These are phyloP conservation scores for Okapia johnstoni DNA, from an alignment of 2,113 vertebrate species.

Conservation along the genomic window DNA sequence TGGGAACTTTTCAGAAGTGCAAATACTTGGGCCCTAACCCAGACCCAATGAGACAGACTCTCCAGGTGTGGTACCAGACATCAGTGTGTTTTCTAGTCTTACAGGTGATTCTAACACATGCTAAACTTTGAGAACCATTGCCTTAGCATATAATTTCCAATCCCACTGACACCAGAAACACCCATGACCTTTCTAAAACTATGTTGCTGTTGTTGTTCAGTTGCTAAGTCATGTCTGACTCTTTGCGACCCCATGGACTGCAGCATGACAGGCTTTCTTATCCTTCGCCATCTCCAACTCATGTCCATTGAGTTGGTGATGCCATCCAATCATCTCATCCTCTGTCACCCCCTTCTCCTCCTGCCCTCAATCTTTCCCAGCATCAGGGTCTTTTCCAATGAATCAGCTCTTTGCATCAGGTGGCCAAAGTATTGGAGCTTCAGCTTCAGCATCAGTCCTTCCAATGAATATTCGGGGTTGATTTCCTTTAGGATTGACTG, in stretches of 20 bases:
- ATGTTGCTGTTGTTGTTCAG: background rate
- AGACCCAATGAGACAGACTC: background rate
- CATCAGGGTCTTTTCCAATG: background rate
- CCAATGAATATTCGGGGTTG: background rate
- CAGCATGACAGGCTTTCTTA: background rate
- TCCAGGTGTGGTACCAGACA: background rate
- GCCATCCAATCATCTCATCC: background rate
- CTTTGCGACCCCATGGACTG: background rate
- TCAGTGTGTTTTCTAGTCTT: background rate
- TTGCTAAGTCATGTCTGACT: background rate
- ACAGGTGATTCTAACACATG: background rate
- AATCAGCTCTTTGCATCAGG: background rate
- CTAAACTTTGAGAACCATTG: background rate
- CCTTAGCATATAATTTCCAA: background rate
- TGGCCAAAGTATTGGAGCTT: background rate
- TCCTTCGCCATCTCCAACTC: background rate
- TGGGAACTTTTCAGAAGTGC: background rate
- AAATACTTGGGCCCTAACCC: background rate
- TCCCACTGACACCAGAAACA: background rate
- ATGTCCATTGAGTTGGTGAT: background rate
- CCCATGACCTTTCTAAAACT: background rate
- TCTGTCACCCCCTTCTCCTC: background rate
- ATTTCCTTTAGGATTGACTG: background rate
- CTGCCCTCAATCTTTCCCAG: background rate
- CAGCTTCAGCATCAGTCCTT: background rate